Conservation (phyloP, 1,140 invertebrate genomes). For the Aradophagus sp. region DNA sequence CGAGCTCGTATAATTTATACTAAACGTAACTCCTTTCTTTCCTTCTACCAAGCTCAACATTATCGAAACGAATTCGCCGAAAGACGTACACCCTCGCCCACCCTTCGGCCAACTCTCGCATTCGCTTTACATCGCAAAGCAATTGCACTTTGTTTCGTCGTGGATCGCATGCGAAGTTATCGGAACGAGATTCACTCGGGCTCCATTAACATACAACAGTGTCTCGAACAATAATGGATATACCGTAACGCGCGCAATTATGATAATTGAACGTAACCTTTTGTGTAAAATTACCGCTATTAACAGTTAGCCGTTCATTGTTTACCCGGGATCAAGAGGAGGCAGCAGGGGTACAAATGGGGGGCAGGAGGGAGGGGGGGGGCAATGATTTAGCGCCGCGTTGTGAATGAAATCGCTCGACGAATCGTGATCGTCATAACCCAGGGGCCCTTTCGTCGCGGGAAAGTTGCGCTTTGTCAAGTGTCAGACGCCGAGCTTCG, state of each 20-base stretch:
- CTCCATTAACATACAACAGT: constrained; percentile 40
- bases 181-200: constrained; percentile 6
- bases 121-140: constrained; percentile 1
- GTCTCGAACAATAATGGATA: constrained; percentile 32
- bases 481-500: constrained; percentile 42
- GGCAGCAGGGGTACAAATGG: too few species aligned
- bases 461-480: constrained; percentile 39
- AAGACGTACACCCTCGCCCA: not conserved
- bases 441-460: constrained; percentile 1
- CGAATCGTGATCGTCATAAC: not conserved
- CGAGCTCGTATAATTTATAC: not conserved
- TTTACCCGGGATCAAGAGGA: too few species aligned
- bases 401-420: constrained; percentile 25
- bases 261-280: constrained; percentile 47
- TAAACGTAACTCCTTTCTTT: too few species aligned
- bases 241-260: constrained; percentile 45
- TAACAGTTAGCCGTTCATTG: constrained; percentile 28
- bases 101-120: not conserved
- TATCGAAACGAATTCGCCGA: too few species aligned
- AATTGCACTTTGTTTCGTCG: constrained; percentile 1
- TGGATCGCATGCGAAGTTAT: too few species aligned
- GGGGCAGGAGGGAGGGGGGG: not conserved
- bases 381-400: constrained; percentile 9
- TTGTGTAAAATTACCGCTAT: constrained; percentile 35
- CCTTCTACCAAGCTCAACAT: too few species aligned